phyloP scores from a whole-genome alignment of 2,113 vertebrate genomes.

The Coturnix japonica region DNA sequence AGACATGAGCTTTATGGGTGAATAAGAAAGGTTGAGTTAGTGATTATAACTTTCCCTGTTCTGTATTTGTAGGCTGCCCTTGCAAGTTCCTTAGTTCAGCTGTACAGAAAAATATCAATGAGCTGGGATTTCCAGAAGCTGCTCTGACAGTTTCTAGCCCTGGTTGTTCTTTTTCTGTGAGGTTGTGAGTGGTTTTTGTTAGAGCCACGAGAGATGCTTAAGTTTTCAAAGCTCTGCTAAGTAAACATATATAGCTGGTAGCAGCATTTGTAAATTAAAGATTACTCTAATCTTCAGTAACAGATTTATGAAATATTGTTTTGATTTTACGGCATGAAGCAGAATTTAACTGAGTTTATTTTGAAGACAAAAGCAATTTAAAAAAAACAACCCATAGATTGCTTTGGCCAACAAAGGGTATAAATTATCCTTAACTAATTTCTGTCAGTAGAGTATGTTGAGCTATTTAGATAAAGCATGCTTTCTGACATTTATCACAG shows the following conservation, averaged over 20 bases:
- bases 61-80: background rate
- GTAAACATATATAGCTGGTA: slow-evolving; percentile 56
- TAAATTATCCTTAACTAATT: slow-evolving; percentile 76
- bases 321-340: no score
- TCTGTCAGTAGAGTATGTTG: slow-evolving; percentile 67
- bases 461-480: slow-evolving; percentile 78
- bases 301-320: slow-evolving; percentile 77
- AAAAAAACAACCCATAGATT: slow-evolving; percentile 69
- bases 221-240: slow-evolving; percentile 58
- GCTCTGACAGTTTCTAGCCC: background rate
- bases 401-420: slow-evolving; percentile 65
- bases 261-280: slow-evolving; percentile 77
- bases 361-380: slow-evolving; percentile 80
- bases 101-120: background rate
- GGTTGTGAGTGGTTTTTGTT: background rate
- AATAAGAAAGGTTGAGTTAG: background rate
- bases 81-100: background rate
- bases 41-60: background rate
- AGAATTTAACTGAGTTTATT: slow-evolving; percentile 65
- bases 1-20: background rate
- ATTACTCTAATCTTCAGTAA: slow-evolving; percentile 76
- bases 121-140: background rate
- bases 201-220: background rate
- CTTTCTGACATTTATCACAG: slow-evolving; percentile 76
- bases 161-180: background rate